These are phyloP conservation scores for Cataglyphis hispanica DNA, from an alignment of 1,140 invertebrate genomes.

Conservation along the genomic window DNA sequence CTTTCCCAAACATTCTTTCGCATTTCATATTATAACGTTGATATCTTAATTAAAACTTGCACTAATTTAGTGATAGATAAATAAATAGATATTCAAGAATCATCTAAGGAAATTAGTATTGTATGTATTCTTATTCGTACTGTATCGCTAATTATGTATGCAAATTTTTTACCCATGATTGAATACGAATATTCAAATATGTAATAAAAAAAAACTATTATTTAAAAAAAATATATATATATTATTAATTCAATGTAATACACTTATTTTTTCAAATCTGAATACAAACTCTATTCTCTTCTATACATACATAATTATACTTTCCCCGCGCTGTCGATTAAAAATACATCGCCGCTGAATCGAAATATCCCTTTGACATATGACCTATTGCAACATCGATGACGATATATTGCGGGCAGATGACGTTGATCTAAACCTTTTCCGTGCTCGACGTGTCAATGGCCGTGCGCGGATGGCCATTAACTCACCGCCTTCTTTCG, in stretches of 20 bases:
- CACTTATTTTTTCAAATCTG: neutral
- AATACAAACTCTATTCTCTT: too few species aligned
- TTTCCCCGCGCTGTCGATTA: conserved; percentile 5
- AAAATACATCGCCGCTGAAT: conserved; percentile 9
- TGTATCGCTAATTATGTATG: conserved; percentile 9
- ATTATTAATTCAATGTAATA: conserved; percentile 16
- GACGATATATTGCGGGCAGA: conserved; percentile 19
- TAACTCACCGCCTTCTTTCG: conserved; percentile 25
- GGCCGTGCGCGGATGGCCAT: conserved; percentile 6
- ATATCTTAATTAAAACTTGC: conserved; percentile 53
- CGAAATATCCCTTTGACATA: conserved; percentile 31
- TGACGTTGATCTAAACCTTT: conserved; percentile 59
- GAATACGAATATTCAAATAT: neutral
- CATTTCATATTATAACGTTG: conserved; percentile 39
- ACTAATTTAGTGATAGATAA: conserved; percentile 14
- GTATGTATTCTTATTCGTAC: too few species aligned
- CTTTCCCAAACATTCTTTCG: conserved; percentile 15
- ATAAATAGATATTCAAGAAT: neutral
- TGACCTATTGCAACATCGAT: conserved; percentile 27
- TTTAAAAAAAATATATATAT: too few species aligned
- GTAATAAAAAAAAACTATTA: neutral
- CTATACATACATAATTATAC: neutral
- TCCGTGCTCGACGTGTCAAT: conserved; percentile 57
- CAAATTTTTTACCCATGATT: neutral
- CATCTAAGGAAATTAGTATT: conserved; percentile 9